These are phyloP conservation scores for Bothrops jararaca DNA, from an alignment of 2,113 vertebrate species.

Conservation along the genomic window DNA sequence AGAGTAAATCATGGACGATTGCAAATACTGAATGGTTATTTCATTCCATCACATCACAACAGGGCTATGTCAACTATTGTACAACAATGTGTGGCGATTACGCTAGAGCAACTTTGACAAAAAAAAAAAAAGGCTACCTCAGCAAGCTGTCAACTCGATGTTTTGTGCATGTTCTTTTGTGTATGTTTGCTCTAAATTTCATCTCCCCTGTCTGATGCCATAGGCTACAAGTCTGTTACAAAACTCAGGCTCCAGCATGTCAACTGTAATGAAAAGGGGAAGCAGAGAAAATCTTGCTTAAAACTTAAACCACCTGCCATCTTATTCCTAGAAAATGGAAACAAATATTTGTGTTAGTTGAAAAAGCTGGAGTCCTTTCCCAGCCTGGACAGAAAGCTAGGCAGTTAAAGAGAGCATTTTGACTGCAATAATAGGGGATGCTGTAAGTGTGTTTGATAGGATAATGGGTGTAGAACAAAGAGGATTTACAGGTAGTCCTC, in stretches of 20 bases:
- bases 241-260: slow-evolving; percentile 34
- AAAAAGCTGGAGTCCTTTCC: not conserved
- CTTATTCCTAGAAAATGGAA: not conserved
- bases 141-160: slow-evolving; percentile 62
- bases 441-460: not conserved
- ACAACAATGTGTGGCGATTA: not conserved
- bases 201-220: slow-evolving; percentile 47
- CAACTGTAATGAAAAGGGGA: slow-evolving; percentile 50
- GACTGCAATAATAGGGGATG: not conserved
- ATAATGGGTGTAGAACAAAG: not conserved
- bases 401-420: not conserved
- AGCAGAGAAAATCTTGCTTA: slow-evolving; percentile 17
- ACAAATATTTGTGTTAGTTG: slow-evolving; percentile 8
- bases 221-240: slow-evolving; percentile 56
- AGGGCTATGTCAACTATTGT: slow-evolving; percentile 24
- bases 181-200: slow-evolving; percentile 53
- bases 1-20: slow-evolving; percentile 28
- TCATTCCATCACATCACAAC: slow-evolving; percentile 2
- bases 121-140: slow-evolving; percentile 40
- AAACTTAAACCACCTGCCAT: slow-evolving; percentile 37
- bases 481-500: not conserved
- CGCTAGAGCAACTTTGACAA: slow-evolving; percentile 6
- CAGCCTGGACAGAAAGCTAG: not conserved
- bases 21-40: slow-evolving; percentile 24
- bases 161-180: slow-evolving; percentile 32